phyloP scores from a whole-genome alignment of 2,888 invertebrate species.

The Eulithis testata region DNA sequence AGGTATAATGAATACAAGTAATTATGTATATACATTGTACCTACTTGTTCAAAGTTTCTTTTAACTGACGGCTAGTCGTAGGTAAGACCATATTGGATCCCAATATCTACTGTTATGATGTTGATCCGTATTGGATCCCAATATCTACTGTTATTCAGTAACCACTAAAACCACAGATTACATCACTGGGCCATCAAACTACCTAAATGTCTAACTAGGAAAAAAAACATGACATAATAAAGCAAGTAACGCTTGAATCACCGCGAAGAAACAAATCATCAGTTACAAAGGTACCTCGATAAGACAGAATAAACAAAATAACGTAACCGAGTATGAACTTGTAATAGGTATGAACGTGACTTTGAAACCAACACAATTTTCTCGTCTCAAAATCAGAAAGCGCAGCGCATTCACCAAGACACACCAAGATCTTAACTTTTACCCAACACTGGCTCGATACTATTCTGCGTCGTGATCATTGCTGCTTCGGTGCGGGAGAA shows the following conservation, averaged over 20 bases:
- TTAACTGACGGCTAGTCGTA: too few relatives aligned
- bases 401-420: conserved; percentile 57
- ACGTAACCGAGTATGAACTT: conserved; percentile 59
- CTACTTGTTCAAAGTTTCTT: too few relatives aligned
- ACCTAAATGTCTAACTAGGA: conserved; percentile 6
- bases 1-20: too few relatives aligned
- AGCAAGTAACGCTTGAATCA: conserved; percentile 26
- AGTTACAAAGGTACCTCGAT: conserved; percentile 42
- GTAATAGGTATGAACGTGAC: conserved; percentile 72
- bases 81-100: too few relatives aligned
- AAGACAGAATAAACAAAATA: conserved; percentile 67
- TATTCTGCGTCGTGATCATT: conserved; percentile 45
- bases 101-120: too few relatives aligned
- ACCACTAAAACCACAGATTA: background rate
- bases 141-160: too few relatives aligned
- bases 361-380: conserved; percentile 65
- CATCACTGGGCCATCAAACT: background rate
- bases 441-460: conserved; percentile 34
- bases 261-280: conserved; percentile 26
- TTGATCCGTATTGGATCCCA: too few relatives aligned
- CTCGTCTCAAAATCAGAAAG: conserved; percentile 82
- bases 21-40: too few relatives aligned
- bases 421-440: conserved; percentile 38
- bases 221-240: conserved; percentile 27
- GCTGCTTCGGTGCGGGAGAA: conserved; percentile 25